These are phyloP conservation scores for Tyrannus savana DNA, from an alignment of 2,113 vertebrate genomes.

Conservation along the genomic window DNA sequence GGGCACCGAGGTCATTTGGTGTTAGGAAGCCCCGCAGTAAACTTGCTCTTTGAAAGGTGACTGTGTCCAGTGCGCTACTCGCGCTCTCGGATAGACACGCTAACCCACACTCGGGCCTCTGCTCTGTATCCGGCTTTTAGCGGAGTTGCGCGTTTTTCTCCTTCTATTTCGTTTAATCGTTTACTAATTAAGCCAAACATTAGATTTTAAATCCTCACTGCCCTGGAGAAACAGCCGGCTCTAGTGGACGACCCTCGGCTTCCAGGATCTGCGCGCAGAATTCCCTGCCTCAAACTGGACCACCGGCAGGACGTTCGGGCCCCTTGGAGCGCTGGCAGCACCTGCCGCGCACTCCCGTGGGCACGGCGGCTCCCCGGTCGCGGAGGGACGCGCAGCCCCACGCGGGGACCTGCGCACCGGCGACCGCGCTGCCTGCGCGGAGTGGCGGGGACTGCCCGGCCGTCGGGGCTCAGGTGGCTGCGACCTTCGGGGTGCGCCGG, in stretches of 20 bases:
- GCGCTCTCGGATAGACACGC: rapidly evolving
- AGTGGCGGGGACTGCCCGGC: too few species aligned
- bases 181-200: not conserved
- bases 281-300: rapidly evolving
- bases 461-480: not conserved
- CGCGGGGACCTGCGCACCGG: too few species aligned
- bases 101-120: not conserved
- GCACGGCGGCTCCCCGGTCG: rapidly evolving
- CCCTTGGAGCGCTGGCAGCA: not conserved
- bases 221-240: not conserved
- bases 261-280: not conserved
- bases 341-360: not conserved
- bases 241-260: not conserved
- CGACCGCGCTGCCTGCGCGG: not conserved
- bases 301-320: not conserved
- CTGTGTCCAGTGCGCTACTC: not conserved
- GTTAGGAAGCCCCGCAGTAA: not conserved
- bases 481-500: rapidly evolving
- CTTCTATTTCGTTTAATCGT: not conserved
- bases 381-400: not conserved
- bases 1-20: not conserved
- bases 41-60: not conserved
- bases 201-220: not conserved
- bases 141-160: not conserved
- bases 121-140: not conserved